Evolutionary conservation across 2,888 invertebrate species (phyloP), one percentile per base, ranked within the genome.

Genomic region (Tetropium fuscum): DNA sequence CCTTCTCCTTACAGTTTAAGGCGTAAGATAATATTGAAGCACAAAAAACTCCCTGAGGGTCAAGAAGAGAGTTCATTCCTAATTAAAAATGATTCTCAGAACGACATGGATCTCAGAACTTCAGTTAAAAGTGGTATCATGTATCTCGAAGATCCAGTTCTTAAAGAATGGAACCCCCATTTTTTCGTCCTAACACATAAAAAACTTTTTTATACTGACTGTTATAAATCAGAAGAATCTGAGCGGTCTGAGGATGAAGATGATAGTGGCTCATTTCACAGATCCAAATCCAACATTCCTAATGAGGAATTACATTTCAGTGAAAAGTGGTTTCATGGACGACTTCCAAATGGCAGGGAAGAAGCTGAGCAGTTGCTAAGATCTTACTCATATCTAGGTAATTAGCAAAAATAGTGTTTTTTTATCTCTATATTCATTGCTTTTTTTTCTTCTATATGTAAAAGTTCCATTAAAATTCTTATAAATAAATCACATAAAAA

Each of bases 251-350:
- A 82, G 66, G 83, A 83, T 16, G 82, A 82, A 38, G 79, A 80
- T 5, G 78, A 76, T 19, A 66, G 62, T 45, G 47, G 57, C 3
- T 40, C 67, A 2, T 87, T 89, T 43, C 81, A 83, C 0, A 85
- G 88, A 15, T 81, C 83, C 1, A 85, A 83, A 63, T 83, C 87
- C 72, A 88, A 88, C 55, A 86, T 93, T 6, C 90, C 92, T 0
- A 93, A 93, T 72, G 94, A 95, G 75, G 96, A 96, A 77, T 80
- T 96, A 63, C 96, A 96, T 81, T 95, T 93, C 76, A 90, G 92
- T 16, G 97, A 97, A 81, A 92, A 92, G 78, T 97, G 97, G 97
- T 97, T 95, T 77, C 97, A 97, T 77, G 95, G 96, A 0, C 90
- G 90, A 78, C 81, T 96, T 27, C 87, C 90, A 10, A 92, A 91